These are phyloP conservation scores for Microtus ochrogaster DNA, from an alignment of 2,113 vertebrate species.

Conservation along the genomic window DNA sequence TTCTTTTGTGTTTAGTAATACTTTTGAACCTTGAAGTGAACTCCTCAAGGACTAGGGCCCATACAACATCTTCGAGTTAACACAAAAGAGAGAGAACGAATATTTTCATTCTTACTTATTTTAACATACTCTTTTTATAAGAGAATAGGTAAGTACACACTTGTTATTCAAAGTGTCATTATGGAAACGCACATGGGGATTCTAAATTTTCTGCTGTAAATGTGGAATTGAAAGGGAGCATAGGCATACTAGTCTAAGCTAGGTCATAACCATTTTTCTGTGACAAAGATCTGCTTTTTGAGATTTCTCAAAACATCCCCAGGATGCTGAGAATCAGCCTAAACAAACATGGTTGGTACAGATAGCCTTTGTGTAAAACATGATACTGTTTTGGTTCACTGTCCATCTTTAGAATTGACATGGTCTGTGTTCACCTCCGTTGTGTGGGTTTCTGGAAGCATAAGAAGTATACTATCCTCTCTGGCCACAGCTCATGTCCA, in stretches of 20 bases:
- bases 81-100: background rate
- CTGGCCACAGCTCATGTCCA: background rate
- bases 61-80: too few relatives aligned
- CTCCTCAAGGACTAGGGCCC: accelerated
- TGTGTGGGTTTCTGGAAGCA: background rate
- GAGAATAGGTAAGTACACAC: too few relatives aligned
- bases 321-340: background rate
- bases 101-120: background rate
- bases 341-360: background rate
- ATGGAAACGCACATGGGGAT: too few relatives aligned
- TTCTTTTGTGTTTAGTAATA: background rate
- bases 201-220: background rate
- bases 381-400: background rate
- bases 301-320: background rate
- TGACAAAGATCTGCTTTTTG: background rate
- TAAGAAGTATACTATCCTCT: background rate
- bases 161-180: background rate
- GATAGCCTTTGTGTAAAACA: too few relatives aligned
- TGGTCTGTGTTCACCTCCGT: accelerated
- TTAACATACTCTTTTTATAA: background rate
- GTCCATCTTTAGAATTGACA: background rate
- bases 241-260: background rate
- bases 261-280: too few relatives aligned
- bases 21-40: background rate
- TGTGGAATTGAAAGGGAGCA: background rate